Base-by-base conservation (phyloP, 2,113 vertebrate genomes). In the Chrysemys picta region DNA sequence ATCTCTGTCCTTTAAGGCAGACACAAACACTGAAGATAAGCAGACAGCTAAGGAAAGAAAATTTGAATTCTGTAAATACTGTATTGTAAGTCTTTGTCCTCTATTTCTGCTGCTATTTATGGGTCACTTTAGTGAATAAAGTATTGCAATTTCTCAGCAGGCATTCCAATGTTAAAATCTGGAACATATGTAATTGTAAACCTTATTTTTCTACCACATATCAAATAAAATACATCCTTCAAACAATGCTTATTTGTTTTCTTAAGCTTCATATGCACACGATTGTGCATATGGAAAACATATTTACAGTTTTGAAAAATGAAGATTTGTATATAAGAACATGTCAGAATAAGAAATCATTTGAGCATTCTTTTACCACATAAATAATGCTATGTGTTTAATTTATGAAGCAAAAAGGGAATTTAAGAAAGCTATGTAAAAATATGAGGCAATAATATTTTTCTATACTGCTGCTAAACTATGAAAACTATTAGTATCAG, bases 381-480 rank as follows among this genome's bases (percentile, higher is more conserved):
- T n/a, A 90, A 47, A 94, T 90, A 89, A 52, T n/a, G 47, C 69
- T 90, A 83, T 89, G 83, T 62, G 83, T 49, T 93, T 45, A 88
- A 87, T 80, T 88, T 90, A 57, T 88, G 92, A 80, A 75, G 94
- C 84, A 87, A 91, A 57, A 72, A 50, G 17, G 84, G 7, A 16
- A 80, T 95, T 91, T 93, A 91, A 87, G 52, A 50, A 96, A 97
- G 53, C 2, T 2, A 2, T 91, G 42, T 85, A 95, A 82, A 75
- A 54, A 80, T 13, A 84, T 69, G 21, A 16, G 91, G 78, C 85
- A 1, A 0, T 54, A 90, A 72, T 8, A 25, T 27, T 10, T 92
- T 97, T 82, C 65, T 92, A 4, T 89, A 91, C 82, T 95, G 91
- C 76, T 90, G 85, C 50, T 94, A 95, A 97, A 96, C 91, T 96